A percentile compares a stretch with the other conserved stretches of the same genome.
These are phyloP conservation scores for Rapana venosa DNA, from an alignment of 2,888 invertebrate species.

Conservation along the genomic window DNA sequence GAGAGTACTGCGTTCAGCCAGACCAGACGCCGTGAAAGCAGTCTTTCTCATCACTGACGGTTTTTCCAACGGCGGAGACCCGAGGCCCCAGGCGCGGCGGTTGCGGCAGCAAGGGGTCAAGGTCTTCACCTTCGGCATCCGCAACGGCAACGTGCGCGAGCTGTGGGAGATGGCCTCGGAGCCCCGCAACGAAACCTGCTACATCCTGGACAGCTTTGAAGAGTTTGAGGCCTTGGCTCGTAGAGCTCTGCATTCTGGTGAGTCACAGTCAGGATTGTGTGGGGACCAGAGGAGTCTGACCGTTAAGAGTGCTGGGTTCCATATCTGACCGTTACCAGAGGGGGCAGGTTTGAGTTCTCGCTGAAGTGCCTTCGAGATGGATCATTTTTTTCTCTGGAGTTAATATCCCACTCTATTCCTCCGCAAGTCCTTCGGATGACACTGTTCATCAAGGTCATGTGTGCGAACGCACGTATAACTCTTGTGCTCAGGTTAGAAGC, in stretches of 20 bases:
- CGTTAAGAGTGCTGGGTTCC: background rate
- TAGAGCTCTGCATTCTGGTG: constrained; percentile 85
- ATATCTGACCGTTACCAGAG: background rate
- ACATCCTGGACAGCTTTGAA: constrained; percentile 84
- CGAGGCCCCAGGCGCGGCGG: constrained; percentile 82
- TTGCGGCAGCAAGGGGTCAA: constrained; percentile 79
- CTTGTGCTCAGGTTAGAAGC: too few species aligned
- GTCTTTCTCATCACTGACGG: constrained; percentile 86
- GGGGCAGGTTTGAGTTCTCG: too few species aligned
- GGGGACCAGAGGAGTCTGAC: background rate
- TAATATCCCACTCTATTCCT: too few species aligned
- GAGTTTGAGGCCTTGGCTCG: constrained; percentile 86
- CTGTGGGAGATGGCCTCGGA: constrained; percentile 83
- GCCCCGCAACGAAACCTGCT: constrained; percentile 84
- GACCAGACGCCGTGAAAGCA: constrained; percentile 80
- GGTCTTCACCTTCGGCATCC: constrained; percentile 82
- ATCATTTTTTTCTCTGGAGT: too few species aligned
- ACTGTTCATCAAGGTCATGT: too few species aligned
- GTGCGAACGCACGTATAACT: too few species aligned
- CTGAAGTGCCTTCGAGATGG: too few species aligned
- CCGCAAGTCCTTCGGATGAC: too few species aligned
- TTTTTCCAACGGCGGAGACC: constrained; percentile 86
- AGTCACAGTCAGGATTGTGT: background rate
- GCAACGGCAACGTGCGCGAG: constrained; percentile 83
- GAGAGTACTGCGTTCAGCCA: constrained; percentile 72